A percentile compares a stretch with the other conserved stretches of the same genome.
Conservation (phyloP, 2,113 vertebrate species). For the Syrmaticus mikado region DNA sequence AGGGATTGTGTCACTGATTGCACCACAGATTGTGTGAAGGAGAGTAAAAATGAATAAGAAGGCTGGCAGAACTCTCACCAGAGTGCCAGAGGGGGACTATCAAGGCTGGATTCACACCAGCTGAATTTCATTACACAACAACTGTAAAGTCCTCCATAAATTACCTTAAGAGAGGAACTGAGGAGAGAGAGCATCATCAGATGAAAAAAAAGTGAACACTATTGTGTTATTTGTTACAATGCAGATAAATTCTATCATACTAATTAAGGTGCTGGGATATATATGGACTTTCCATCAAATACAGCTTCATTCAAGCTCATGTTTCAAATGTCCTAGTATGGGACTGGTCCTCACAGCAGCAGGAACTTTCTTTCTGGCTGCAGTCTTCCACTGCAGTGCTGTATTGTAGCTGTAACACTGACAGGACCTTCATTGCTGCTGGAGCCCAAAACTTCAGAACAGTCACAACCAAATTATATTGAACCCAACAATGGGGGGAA, state of each 20-base stretch:
- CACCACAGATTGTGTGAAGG: background rate
- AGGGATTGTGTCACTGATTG: background rate
- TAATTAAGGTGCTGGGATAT: background rate
- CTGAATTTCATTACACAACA: background rate
- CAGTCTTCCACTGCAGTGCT: background rate
- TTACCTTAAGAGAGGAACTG: background rate
- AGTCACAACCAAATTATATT: background rate
- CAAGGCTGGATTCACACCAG: background rate
- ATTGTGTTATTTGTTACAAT: background rate
- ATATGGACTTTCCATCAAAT: background rate
- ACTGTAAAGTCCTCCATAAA: background rate
- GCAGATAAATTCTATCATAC: fast-evolving
- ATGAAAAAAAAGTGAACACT: background rate
- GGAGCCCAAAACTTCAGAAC: background rate
- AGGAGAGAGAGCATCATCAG: background rate
- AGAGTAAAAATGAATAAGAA: background rate
- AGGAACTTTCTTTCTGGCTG: background rate
- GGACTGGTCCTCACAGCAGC: background rate
- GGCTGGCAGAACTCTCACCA: background rate
- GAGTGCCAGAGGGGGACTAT: background rate
- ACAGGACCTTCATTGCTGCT: background rate
- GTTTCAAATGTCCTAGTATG: background rate
- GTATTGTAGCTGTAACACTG: background rate
- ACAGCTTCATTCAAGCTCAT: background rate
- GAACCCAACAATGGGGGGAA: background rate